Evolutionary conservation across 2,888 invertebrate genomes (phyloP).

Genomic region (Acanthosepion lycidas): DNA sequence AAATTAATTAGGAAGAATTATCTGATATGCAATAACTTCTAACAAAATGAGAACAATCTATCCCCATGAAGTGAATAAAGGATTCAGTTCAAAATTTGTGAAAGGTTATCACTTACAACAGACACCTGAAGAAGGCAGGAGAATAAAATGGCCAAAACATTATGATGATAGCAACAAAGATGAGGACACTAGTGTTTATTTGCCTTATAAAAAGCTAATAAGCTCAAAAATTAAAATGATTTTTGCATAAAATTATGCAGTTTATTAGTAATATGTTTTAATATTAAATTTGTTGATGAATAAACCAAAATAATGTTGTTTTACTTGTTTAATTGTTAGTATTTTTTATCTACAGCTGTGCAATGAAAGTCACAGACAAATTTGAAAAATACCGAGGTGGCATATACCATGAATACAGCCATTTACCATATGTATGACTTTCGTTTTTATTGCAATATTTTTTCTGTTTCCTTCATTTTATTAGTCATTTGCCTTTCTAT

Average conservation of each 20-base stretch:
- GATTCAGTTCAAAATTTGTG: too few relatives aligned
- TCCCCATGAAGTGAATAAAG: too few relatives aligned
- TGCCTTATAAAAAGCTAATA: neutral
- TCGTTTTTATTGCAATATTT: neutral
- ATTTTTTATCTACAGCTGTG: slow-evolving; percentile 59
- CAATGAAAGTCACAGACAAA: slow-evolving; percentile 62
- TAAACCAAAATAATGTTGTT: neutral
- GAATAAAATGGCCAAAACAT: too few relatives aligned
- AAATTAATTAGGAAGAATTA: too few relatives aligned
- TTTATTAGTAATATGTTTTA: neutral
- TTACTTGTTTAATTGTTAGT: neutral
- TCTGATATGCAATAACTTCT: too few relatives aligned
- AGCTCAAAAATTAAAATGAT: neutral
- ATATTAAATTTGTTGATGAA: neutral
- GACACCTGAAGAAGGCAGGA: too few relatives aligned
- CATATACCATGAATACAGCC: slow-evolving; percentile 71
- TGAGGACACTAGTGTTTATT: too few relatives aligned
- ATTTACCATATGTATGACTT: slow-evolving; percentile 57
- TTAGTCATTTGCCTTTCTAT: neutral
- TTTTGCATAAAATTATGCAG: neutral
- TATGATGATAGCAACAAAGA: too few relatives aligned
- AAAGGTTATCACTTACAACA: too few relatives aligned
- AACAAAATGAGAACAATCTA: too few relatives aligned
- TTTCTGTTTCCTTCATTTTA: neutral
- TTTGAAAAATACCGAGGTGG: slow-evolving; percentile 67